Conservation (phyloP, 2,113 vertebrate species). For the Melanerpes aurifrons region DNA sequence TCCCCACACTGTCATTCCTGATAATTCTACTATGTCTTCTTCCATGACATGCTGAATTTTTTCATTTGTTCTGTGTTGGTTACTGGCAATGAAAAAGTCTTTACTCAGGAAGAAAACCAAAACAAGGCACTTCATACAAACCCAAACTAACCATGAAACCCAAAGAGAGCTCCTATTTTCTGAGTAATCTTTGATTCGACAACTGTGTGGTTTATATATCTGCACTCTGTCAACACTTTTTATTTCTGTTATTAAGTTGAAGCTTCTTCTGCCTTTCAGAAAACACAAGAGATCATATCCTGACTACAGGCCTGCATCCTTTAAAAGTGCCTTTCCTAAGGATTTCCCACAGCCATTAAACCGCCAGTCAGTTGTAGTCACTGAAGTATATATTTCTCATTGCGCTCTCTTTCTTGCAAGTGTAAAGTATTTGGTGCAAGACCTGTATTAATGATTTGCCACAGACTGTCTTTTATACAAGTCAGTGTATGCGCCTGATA, state of each 20-base stretch:
- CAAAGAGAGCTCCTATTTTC: not conserved
- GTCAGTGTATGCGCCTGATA: not conserved
- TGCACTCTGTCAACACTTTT: not conserved
- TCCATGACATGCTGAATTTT: not conserved
- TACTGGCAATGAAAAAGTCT: not conserved
- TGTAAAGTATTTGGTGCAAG: not conserved
- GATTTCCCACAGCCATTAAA: not conserved
- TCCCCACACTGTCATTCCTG: not conserved
- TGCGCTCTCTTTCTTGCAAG: not conserved
- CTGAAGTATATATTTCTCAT: not conserved
- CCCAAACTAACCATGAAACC: not conserved
- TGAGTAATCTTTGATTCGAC: not conserved
- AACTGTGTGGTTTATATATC: not conserved
- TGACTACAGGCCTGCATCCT: not conserved
- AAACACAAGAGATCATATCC: not conserved
- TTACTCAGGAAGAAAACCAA: not conserved
- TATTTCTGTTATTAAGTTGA: not conserved
- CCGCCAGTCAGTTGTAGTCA: not conserved
- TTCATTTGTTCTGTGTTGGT: not conserved
- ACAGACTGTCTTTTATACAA: not conserved
- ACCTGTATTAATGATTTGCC: not conserved
- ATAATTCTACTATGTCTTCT: not conserved
- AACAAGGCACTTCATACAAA: too few relatives aligned
- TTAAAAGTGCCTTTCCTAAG: not conserved
- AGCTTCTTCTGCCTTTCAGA: not conserved